Evolutionary conservation across 2,888 invertebrate species (phyloP).

Genomic region (Petrolisthes cinctipes): DNA sequence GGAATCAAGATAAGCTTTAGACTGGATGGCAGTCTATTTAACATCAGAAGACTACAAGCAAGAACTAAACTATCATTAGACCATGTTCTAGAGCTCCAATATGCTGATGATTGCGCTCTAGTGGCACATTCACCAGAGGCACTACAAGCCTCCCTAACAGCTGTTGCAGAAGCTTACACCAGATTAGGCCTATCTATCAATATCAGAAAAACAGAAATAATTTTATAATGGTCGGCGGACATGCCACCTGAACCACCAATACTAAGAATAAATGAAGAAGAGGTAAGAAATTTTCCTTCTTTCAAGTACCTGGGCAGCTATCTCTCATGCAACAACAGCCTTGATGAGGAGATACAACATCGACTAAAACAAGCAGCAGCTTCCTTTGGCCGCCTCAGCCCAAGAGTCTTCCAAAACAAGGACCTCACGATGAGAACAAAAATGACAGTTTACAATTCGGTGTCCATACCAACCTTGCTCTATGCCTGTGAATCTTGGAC

Average conservation of each 20-base stretch:
- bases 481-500: neutral
- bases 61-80: neutral
- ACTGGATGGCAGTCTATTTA: neutral
- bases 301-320: neutral
- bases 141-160: neutral
- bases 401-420: neutral
- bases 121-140: no score
- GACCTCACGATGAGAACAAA: neutral
- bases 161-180: neutral
- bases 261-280: neutral
- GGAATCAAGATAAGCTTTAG: neutral
- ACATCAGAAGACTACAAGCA: neutral
- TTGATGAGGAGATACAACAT: neutral
- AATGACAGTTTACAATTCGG: neutral
- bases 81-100: neutral
- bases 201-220: neutral
- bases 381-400: neutral
- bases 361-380: neutral
- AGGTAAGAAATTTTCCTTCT: neutral
- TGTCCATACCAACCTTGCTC: neutral
- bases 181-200: neutral
- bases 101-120: no score
- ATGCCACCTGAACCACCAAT: slow-evolving; percentile 1
- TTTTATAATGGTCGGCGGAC: neutral
- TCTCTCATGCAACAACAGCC: neutral